A percentile compares a stretch with the other conserved stretches of the same genome.
Conservation (phyloP, 2,113 vertebrate species). For the Delphinapterus leucas region DNA sequence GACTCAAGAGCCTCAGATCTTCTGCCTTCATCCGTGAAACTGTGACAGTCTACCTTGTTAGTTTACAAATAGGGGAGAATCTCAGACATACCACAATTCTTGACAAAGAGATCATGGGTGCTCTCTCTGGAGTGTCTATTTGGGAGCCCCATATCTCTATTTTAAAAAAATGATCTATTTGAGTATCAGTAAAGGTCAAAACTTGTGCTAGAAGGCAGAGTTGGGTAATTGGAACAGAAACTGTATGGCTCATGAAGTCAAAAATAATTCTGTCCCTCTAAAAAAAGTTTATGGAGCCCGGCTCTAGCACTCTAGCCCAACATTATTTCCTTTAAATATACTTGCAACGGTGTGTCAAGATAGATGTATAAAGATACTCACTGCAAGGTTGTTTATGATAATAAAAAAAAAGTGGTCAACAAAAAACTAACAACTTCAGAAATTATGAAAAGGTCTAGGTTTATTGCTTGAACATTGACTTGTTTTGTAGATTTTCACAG, state of each 20-base stretch:
- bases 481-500: not conserved
- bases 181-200: not conserved
- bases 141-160: not conserved
- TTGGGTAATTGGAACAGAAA: not conserved
- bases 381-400: not conserved
- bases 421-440: not conserved
- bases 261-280: not conserved
- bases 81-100: not conserved
- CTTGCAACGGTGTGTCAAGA: not conserved
- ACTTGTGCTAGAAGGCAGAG: not conserved
- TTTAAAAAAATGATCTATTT: not conserved
- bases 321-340: slow-evolving; percentile 33
- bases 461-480: not conserved
- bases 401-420: not conserved
- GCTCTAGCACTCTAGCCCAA: not conserved
- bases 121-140: not conserved
- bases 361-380: not conserved
- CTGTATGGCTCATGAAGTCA: not conserved
- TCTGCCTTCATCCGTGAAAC: not conserved
- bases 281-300: not conserved
- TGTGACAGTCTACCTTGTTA: not conserved
- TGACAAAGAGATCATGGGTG: not conserved
- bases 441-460: not conserved
- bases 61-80: not conserved
- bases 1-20: not conserved